Percentiles rank a stretch among this genome's conserved stretches.
phyloP scores from a whole-genome alignment of 2,888 invertebrate species.

The Drosophila siamana region DNA sequence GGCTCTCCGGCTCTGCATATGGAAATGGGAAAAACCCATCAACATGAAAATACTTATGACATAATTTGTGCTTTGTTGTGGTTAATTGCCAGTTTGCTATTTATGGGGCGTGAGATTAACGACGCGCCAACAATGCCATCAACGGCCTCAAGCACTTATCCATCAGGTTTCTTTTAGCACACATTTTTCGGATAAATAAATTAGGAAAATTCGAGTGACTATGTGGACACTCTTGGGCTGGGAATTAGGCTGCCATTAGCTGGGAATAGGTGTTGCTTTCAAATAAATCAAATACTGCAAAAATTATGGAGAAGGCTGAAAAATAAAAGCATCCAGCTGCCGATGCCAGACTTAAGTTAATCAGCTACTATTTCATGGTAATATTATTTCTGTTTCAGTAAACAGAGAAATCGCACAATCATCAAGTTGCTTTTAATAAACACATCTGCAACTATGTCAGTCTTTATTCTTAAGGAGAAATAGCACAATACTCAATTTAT shows the following conservation, averaged over 20 bases:
- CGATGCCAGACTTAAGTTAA: no score
- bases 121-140: slow-evolving; percentile 16
- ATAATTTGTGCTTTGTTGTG: slow-evolving; percentile 77
- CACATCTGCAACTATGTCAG: no score
- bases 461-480: no score
- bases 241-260: neutral
- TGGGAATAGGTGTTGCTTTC: neutral
- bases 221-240: neutral
- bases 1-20: slow-evolving; percentile 12
- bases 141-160: slow-evolving; percentile 28
- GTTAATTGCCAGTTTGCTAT: slow-evolving; percentile 64
- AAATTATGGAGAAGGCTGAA: neutral
- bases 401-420: no score
- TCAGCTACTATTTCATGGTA: no score
- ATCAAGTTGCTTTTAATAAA: no score
- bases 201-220: neutral
- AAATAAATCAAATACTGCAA: neutral
- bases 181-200: neutral
- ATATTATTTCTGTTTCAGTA: no score
- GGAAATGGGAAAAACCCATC: slow-evolving; percentile 57
- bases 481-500: no score
- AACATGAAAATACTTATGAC: slow-evolving; percentile 64
- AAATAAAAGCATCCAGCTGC: no score
- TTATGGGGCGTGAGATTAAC: slow-evolving; percentile 54
- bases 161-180: neutral